These are phyloP conservation scores for Pardosa pseudoannulata DNA, from an alignment of 2,888 invertebrate species.

Conservation along the genomic window DNA sequence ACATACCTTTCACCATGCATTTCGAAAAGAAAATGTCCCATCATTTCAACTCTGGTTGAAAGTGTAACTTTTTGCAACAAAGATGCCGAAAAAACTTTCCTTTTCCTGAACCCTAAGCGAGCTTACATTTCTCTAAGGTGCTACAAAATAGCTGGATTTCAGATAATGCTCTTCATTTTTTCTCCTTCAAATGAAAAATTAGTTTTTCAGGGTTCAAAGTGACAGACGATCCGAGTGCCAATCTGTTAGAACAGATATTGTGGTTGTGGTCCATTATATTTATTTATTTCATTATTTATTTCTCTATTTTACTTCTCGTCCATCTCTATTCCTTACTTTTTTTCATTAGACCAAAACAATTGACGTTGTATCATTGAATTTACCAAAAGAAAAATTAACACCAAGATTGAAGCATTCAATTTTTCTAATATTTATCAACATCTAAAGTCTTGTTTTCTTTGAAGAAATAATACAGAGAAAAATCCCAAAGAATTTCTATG, in stretches of 20 bases:
- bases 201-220: constrained; percentile 34
- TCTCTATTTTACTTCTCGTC: constrained; percentile 28
- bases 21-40: too few relatives aligned
- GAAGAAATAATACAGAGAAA: too few relatives aligned
- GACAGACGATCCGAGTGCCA: constrained; percentile 57
- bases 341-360: not conserved
- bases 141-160: not conserved
- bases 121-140: constrained; percentile 2
- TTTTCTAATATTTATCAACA: too few relatives aligned
- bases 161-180: not conserved
- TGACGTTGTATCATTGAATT: not conserved
- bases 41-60: too few relatives aligned
- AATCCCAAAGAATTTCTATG: too few relatives aligned
- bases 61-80: too few relatives aligned
- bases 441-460: too few relatives aligned
- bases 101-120: not conserved
- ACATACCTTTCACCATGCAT: too few relatives aligned
- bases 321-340: constrained; percentile 1
- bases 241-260: constrained; percentile 56
- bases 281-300: constrained; percentile 72
- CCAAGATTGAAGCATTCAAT: too few relatives aligned
- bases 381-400: too few relatives aligned
- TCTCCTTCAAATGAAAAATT: not conserved
- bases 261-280: constrained; percentile 59
- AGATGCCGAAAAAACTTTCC: too few relatives aligned